phyloP scores from a whole-genome alignment of 2,888 invertebrate species.

The Heliothis peltigera region DNA sequence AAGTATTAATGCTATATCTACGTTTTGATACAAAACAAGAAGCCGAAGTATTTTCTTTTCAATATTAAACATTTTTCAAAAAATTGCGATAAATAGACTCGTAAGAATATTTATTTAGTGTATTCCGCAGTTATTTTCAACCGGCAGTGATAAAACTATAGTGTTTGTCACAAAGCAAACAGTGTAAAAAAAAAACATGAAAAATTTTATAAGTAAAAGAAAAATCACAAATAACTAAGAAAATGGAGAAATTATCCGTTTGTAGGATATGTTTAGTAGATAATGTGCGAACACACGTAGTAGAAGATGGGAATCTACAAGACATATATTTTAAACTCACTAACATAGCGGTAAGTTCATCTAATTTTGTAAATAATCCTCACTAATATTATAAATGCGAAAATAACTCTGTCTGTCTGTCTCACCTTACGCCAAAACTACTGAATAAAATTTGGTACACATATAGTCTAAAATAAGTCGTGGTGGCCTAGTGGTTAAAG shows the following conservation, averaged over 20 bases:
- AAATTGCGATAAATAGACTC: neutral
- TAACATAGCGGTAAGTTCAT: conserved; percentile 65
- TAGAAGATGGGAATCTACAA: conserved; percentile 67
- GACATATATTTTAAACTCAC: conserved; percentile 73
- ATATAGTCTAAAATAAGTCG: no score
- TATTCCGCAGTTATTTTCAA: neutral
- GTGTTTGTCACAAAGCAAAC: no score
- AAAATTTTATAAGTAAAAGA: neutral
- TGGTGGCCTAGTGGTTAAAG: no score
- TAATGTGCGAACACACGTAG: conserved; percentile 61
- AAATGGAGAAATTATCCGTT: conserved; percentile 38
- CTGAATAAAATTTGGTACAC: no score
- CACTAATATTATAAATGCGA: no score
- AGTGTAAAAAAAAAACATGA: no score
- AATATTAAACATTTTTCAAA: neutral
- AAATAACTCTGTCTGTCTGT: no score
- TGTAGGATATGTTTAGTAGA: conserved; percentile 72
- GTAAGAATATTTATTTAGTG: neutral
- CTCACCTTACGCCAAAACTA: no score
- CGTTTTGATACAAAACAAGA: neutral
- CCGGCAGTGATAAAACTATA: no score
- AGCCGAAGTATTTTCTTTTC: neutral
- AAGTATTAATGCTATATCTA: neutral
- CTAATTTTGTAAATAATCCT: neutral
- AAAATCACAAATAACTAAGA: neutral